These are phyloP conservation scores for Ptiloglossa arizonensis DNA, from an alignment of 1,140 invertebrate species.

Conservation along the genomic window DNA sequence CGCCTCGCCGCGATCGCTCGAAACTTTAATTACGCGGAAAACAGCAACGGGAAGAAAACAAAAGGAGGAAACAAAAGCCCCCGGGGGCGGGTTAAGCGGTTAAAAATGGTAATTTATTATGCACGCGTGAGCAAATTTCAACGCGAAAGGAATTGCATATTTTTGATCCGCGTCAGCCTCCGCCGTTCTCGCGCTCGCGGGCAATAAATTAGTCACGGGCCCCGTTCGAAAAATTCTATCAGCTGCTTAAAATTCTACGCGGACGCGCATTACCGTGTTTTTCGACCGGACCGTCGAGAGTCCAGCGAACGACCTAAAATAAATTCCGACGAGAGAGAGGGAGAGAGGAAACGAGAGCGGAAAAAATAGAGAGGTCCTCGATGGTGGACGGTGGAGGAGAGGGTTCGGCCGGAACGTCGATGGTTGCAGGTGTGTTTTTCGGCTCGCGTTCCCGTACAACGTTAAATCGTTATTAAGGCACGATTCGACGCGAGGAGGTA, in stretches of 20 bases:
- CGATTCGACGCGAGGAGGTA: background rate
- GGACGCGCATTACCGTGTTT: background rate
- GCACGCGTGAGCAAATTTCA: background rate
- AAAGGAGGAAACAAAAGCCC: too few species aligned
- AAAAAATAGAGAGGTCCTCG: too few species aligned
- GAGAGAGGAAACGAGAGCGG: too few species aligned
- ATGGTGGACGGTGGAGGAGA: too few species aligned
- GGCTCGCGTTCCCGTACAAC: background rate
- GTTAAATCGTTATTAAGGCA: constrained; percentile 6
- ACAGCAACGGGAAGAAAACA: too few species aligned
- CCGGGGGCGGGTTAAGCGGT: background rate
- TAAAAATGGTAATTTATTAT: constrained; percentile 7
- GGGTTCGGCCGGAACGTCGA: background rate
- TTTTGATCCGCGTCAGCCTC: background rate
- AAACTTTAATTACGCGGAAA: too few species aligned
- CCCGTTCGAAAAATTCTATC: constrained; percentile 2
- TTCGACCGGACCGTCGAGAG: background rate
- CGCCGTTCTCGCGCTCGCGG: background rate
- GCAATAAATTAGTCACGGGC: constrained; percentile 17
- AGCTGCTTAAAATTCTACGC: constrained; percentile 11
- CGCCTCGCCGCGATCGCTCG: too few species aligned
- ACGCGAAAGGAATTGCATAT: constrained; percentile 6
- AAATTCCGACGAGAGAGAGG: background rate
- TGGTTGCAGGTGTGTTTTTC: background rate
- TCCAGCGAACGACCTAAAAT: background rate